These are phyloP conservation scores for Sialia sialis DNA, from an alignment of 2,113 vertebrate species.

Conservation along the genomic window DNA sequence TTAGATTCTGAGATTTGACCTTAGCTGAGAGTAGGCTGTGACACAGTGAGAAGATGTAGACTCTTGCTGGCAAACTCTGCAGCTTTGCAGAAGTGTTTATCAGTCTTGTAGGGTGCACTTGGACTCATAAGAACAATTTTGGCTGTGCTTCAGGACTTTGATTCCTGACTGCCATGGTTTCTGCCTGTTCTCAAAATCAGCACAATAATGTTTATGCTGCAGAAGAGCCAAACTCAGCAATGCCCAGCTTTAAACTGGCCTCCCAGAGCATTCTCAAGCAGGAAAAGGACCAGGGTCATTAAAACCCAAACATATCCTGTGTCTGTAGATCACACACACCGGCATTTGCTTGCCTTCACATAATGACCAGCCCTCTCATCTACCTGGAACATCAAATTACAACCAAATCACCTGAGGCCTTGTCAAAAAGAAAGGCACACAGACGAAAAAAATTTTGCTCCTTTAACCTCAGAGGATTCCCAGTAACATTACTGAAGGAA, in stretches of 20 bases:
- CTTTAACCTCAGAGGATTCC: background rate
- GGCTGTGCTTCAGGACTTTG: background rate
- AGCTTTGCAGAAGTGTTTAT: background rate
- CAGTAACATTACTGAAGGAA: background rate
- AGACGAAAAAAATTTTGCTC: background rate
- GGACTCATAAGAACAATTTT: background rate
- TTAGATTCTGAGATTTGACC: background rate
- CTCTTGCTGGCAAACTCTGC: background rate
- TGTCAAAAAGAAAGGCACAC: background rate
- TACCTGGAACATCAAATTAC: background rate
- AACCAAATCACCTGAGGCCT: background rate
- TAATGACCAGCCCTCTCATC: background rate
- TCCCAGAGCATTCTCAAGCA: background rate
- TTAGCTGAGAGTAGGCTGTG: background rate
- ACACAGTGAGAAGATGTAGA: background rate
- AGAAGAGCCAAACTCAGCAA: background rate
- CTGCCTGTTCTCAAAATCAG: background rate
- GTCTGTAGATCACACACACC: background rate
- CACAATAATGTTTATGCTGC: background rate
- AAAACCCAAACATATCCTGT: background rate
- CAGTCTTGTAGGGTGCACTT: background rate
- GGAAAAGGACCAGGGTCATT: background rate
- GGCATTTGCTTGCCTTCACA: background rate
- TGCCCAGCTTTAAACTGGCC: background rate
- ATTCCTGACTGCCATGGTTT: background rate